Conservation (phyloP, 1,140 invertebrate species). For the Parasteatoda tepidariorum region DNA sequence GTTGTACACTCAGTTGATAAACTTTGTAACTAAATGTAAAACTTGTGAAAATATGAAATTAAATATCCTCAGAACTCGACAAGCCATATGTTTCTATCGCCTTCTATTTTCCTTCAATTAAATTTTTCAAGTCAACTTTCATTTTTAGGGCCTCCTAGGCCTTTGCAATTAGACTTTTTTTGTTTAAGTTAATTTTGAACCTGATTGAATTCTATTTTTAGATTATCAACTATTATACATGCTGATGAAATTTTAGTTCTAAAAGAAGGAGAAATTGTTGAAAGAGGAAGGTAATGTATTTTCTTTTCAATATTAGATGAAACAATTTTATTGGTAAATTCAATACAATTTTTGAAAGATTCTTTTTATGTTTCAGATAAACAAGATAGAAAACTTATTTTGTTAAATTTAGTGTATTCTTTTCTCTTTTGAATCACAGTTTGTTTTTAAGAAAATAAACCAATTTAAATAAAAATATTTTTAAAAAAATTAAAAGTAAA, state of each 20-base stretch:
- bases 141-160: not conserved
- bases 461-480: not conserved
- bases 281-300: constrained; percentile 81
- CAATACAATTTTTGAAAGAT: not conserved
- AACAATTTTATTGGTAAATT: constrained; percentile 1
- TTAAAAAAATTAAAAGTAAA: too few relatives aligned
- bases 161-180: not conserved
- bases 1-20: too few relatives aligned
- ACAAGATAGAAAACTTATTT: not conserved
- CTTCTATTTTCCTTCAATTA: not conserved
- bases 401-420: not conserved
- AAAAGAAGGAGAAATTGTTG: constrained; percentile 89
- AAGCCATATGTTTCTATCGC: too few relatives aligned
- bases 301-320: not conserved
- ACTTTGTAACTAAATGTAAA: too few relatives aligned
- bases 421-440: not conserved
- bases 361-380: constrained; percentile 18
- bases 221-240: constrained; percentile 90
- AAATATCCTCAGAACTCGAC: too few relatives aligned
- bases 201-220: constrained; percentile 15
- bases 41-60: too few relatives aligned
- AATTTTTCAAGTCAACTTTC: not conserved
- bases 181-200: not conserved
- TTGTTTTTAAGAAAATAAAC: not conserved
- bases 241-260: constrained; percentile 92